Conservation (phyloP, 1,140 invertebrate genomes). For the Diuraphis noxia region DNA sequence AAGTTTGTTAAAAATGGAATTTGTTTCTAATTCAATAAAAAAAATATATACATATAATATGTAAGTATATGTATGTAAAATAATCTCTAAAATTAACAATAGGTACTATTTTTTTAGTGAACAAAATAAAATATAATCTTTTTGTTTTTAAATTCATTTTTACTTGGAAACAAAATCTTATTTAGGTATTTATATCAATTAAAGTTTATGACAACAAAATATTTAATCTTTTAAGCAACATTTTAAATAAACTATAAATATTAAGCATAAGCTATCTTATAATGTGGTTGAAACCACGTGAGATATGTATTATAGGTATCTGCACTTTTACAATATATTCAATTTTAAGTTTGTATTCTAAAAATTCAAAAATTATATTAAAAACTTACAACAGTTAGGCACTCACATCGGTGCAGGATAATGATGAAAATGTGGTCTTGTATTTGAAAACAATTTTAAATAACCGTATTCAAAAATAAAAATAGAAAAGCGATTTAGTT, state of each 20-base stretch:
- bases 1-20: constrained; percentile 3
- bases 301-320: too few species aligned
- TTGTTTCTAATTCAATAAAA: background rate
- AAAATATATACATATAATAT: background rate
- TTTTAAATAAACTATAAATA: background rate
- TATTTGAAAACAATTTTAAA: too few species aligned
- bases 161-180: too few species aligned
- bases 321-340: background rate
- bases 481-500: background rate
- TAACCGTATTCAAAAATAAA: too few species aligned
- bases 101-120: background rate
- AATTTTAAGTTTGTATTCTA: background rate
- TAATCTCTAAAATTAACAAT: background rate
- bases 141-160: too few species aligned
- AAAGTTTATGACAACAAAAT: background rate
- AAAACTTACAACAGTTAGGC: background rate
- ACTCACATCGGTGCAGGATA: background rate
- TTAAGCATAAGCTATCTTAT: background rate
- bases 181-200: too few species aligned
- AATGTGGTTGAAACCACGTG: background rate
- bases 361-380: background rate
- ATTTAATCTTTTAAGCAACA: background rate
- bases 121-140: background rate
- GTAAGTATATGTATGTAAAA: background rate
- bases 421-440: too few species aligned